Evolutionary conservation across 2,888 invertebrate genomes (phyloP), one percentile per base, ranked within the genome.

Genomic region (Copidosoma aretas): DNA sequence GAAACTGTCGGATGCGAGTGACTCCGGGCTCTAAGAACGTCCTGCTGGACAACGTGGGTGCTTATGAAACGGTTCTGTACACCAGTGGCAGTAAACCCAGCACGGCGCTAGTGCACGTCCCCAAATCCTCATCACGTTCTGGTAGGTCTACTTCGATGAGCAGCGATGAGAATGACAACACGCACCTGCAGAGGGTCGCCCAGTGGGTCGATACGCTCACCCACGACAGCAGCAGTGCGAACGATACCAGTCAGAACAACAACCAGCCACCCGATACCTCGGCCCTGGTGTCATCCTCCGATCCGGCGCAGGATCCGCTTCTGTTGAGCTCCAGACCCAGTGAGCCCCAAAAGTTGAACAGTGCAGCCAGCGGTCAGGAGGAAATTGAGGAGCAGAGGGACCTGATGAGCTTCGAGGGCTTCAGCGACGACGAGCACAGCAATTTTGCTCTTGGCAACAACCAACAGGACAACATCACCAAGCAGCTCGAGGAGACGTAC

Each of bases 21-120:
- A 92, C 92, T 77, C 90, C 90, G 10, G 92, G 92, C 10, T 91
- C 92, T 15, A 92, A 91, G 79, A 93, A 93, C 80, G 92, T 93
- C 76, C 84, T 93, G 8, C 84, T 93, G 25, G 93, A 93, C 81
- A 93, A 92, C 77, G 90, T 91, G 43, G 91, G 91, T 75, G 89
- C 90, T 56, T 88, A 91, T 39, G 89, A 91, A 17, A 92, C 93
- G 0, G 89, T 93, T 43, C 84, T 93, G 52, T 93, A 93, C 76
- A 90, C 90, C 25, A 84, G 81, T 53, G 77, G 78, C 1, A 73
- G 62, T 54, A 79, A 77, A 46, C 77, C 80, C 10, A 82, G 75
- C 56, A 78, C 81, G 3, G 81, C 81, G 8, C 68, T 82, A 53
- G 82, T 83, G 1, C 83, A 83, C 62, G 67, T 77, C 1, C 79